Percentiles rank a stretch among this genome's conserved stretches.
These are phyloP conservation scores for Sminthurinus aureus DNA, from an alignment of 2,888 invertebrate genomes.

Conservation along the genomic window DNA sequence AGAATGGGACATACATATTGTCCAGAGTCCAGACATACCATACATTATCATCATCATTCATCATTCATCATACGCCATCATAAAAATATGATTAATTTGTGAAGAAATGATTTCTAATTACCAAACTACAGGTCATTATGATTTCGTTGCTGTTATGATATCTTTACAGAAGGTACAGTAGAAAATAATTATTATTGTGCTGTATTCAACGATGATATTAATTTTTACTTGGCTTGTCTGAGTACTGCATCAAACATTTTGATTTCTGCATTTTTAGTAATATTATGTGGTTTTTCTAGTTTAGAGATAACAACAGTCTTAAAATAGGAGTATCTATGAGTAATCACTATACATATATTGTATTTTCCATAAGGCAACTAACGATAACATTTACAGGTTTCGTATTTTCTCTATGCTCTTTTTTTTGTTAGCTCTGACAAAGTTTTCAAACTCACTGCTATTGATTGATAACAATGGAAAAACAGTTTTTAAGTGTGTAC, in stretches of 20 bases:
- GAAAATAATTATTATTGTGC: neutral
- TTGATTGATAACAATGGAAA: too few species aligned
- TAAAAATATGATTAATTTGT: neutral
- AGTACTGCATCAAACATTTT: too few species aligned
- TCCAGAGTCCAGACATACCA: neutral
- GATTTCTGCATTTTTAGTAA: neutral
- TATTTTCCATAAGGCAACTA: too few species aligned
- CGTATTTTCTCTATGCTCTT: too few species aligned
- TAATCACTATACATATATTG: too few species aligned
- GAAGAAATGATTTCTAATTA: conserved; percentile 3
- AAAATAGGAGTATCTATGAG: too few species aligned
- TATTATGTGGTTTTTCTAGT: neutral
- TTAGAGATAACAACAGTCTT: neutral
- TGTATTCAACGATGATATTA: neutral
- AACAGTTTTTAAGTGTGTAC: too few species aligned
- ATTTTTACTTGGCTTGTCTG: neutral
- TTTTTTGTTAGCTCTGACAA: too few species aligned
- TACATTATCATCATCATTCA: neutral
- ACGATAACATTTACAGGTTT: too few species aligned
- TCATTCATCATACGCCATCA: neutral
- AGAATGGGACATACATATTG: neutral
- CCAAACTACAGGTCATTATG: conserved; percentile 34
- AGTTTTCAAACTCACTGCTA: too few species aligned
- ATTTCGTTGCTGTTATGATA: neutral
- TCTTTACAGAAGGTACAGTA: neutral